Percentiles rank a stretch among this genome's conserved stretches.
phyloP scores from a whole-genome alignment of 2,888 invertebrate genomes.

The Cantharis lateralis region DNA sequence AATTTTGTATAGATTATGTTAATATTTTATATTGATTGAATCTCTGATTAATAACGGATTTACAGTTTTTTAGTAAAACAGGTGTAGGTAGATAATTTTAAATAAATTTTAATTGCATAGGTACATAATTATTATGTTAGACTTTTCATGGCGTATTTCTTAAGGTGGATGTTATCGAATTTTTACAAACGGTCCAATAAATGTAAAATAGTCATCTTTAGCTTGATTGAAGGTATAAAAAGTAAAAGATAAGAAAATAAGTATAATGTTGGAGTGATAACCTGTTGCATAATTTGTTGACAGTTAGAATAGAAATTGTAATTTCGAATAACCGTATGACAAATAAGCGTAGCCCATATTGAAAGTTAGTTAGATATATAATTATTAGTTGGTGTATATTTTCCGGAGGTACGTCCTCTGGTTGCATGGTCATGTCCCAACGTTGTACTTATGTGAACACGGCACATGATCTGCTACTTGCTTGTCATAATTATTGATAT shows the following conservation, averaged over 20 bases:
- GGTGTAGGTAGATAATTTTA: background rate
- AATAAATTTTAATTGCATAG: no score
- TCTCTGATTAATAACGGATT: no score
- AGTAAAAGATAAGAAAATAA: background rate
- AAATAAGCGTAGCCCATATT: slow-evolving; percentile 33
- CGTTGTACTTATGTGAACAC: slow-evolving; percentile 52
- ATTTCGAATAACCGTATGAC: slow-evolving; percentile 31
- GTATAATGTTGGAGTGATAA: background rate
- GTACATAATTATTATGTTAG: no score
- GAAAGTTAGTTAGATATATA: slow-evolving; percentile 33
- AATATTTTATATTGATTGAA: no score
- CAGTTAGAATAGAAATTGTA: slow-evolving; percentile 23
- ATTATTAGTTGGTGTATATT: slow-evolving; percentile 40
- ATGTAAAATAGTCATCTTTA: background rate
- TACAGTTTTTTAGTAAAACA: no score
- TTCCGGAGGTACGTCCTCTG: slow-evolving; percentile 42
- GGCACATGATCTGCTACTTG: slow-evolving; percentile 56
- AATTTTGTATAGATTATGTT: no score
- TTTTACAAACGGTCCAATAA: background rate
- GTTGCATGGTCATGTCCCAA: slow-evolving; percentile 40
- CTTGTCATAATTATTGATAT: slow-evolving; percentile 56
- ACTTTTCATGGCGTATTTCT: no score
- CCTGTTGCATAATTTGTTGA: slow-evolving; percentile 26
- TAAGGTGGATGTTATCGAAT: no score
- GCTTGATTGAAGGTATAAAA: background rate